Conservation (phyloP, 2,888 invertebrate species). For the Augiades crinisus region DNA sequence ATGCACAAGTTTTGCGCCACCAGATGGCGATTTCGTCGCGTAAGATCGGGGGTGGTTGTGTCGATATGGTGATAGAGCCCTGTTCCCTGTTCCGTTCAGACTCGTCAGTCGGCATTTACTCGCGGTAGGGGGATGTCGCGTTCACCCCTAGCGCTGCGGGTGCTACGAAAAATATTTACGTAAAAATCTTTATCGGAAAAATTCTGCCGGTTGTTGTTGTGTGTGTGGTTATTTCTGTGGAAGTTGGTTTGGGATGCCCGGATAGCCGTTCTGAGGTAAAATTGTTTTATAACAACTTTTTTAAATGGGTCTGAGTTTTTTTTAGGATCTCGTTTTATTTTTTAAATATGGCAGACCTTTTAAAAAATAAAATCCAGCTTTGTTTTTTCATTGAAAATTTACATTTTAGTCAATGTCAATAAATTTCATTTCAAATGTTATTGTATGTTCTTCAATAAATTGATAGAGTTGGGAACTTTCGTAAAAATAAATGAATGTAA, state of each 20-base stretch:
- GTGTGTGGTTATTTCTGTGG: slow-evolving; percentile 30
- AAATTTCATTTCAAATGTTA: too few relatives aligned
- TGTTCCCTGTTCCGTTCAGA: neutral
- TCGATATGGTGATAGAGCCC: slow-evolving; percentile 16
- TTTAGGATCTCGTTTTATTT: too few relatives aligned
- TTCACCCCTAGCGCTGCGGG: slow-evolving; percentile 15
- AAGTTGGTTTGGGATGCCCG: slow-evolving; percentile 28
- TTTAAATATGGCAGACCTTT: too few relatives aligned
- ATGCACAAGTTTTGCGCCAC: slow-evolving; percentile 46
- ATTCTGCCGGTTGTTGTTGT: slow-evolving; percentile 30
- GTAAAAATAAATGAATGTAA: too few relatives aligned
- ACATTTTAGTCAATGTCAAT: too few relatives aligned
- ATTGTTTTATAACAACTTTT: slow-evolving; percentile 9
- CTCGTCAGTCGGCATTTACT: slow-evolving; percentile 38
- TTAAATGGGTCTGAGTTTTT: too few relatives aligned
- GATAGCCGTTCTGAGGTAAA: slow-evolving; percentile 18
- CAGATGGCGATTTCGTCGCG: slow-evolving; percentile 47
- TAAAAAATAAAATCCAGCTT: too few relatives aligned
- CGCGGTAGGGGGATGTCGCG: slow-evolving; percentile 36
- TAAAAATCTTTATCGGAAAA: slow-evolving; percentile 20
- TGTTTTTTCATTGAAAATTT: too few relatives aligned
- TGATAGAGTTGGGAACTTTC: too few relatives aligned
- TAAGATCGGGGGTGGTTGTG: slow-evolving; percentile 28
- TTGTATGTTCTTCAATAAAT: too few relatives aligned
- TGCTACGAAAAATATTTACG: slow-evolving; percentile 24